Conservation (phyloP, 2,888 invertebrate genomes). For the Apoderus coryli region DNA sequence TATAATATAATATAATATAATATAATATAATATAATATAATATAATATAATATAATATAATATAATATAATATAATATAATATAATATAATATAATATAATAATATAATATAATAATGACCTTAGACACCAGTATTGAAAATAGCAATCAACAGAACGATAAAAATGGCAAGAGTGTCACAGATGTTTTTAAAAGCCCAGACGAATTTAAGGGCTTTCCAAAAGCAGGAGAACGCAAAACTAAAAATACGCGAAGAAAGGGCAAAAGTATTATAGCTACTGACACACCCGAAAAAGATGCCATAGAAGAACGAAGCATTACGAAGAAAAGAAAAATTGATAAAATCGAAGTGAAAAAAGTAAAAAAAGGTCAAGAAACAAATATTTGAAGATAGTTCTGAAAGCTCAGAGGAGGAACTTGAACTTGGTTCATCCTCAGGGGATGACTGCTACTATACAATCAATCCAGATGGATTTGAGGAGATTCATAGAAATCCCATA, state of each 20-base stretch:
- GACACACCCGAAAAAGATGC: conserved; percentile 11
- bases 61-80: too few species aligned
- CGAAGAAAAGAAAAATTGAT: too few species aligned
- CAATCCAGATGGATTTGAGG: conserved; percentile 8
- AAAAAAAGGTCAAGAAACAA: conserved; percentile 8
- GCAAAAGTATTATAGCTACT: conserved; percentile 13
- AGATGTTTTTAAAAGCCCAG: conserved; percentile 12
- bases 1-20: too few species aligned
- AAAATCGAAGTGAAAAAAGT: too few species aligned
- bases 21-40: too few species aligned
- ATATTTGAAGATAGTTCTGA: conserved; percentile 9
- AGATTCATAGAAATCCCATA: conserved; percentile 8
- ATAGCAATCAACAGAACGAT: too few species aligned
- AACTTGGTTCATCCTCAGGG: conserved; percentile 9
- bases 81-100: too few species aligned
- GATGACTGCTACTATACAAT: conserved; percentile 9
- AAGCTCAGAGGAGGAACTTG: conserved; percentile 8
- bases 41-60: too few species aligned
- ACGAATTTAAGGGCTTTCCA: conserved; percentile 10
- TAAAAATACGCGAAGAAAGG: conserved; percentile 9
- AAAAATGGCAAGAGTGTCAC: too few species aligned
- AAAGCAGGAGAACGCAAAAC: conserved; percentile 11
- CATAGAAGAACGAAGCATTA: conserved; percentile 11
- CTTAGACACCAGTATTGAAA: too few species aligned
- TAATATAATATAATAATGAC: too few species aligned